Base-by-base conservation (phyloP, 2,113 vertebrate genomes). In the Spheniscus mendiculus region DNA sequence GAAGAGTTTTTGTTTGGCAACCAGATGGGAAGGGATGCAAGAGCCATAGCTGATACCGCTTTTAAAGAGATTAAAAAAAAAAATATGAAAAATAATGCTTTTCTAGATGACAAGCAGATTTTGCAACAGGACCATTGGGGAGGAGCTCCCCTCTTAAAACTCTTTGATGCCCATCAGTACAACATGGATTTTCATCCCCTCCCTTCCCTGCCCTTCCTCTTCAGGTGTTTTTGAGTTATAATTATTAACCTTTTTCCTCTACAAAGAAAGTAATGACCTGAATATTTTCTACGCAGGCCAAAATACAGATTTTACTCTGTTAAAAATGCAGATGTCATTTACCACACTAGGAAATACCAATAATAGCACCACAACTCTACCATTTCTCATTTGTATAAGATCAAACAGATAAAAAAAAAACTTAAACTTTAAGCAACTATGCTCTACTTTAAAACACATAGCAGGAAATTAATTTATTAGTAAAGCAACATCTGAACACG, bases 381-480 rank as follows among this genome's bases (percentile, higher is more conserved):
- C 71, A 93, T 76, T 95, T 96, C 91, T 97, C 89, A 93, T 93
- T 92, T 87, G 96, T 92, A 40, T 52, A 34, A 90, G 85, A 97
- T 97, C 93, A 97, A 96, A 97, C 78, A 95, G 91, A 93, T 93
- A 2, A 34, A 38, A 90, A 36, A 12, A 12, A 36, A 82, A 72
- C 1, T 40, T 25, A 86, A 87, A 94, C 63, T 82, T 97, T 96
- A 96, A 92, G 80, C 86, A 92, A 93, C 78, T 82, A 85, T 11
- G 45, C 50, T 89, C 47, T 96, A 97, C 98, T 94, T 94, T 97
- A 96, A 97, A 97, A 97, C 98, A 98, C 80, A 98, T 95, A 97
- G 76, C 97, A 98, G 97, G 97, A 98, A 98, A 98, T 96, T 83
- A 97, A 96, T 96, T 95, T 97, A 97, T 97, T 92, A 90, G 86